Percentiles rank a stretch among this genome's conserved stretches.
Conservation (phyloP, 2,113 vertebrate species). For the Sciurus niger region DNA sequence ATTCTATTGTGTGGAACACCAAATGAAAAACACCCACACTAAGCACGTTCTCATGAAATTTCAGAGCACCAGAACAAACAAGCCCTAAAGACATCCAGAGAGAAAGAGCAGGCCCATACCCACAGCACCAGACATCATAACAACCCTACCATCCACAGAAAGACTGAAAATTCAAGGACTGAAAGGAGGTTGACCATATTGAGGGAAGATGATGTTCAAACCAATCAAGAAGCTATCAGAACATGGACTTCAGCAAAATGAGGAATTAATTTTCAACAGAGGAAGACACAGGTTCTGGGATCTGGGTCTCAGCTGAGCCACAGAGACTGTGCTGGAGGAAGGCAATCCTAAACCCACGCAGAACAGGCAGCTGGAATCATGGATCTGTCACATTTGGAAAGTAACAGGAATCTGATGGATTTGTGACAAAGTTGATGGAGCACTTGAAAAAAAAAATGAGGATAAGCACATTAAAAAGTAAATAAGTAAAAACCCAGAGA, state of each 20-base stretch:
- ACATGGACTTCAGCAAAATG: not conserved
- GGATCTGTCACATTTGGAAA: not conserved
- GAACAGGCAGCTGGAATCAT: not conserved
- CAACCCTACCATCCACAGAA: not conserved
- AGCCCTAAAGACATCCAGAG: too few relatives aligned
- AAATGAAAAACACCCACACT: too few relatives aligned
- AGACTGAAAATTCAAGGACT: too few relatives aligned
- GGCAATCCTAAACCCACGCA: not conserved
- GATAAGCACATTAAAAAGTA: not conserved
- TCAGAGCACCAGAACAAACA: too few relatives aligned
- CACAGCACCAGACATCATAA: too few relatives aligned
- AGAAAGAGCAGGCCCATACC: too few relatives aligned
- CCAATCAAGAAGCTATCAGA: not conserved
- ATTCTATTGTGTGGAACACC: too few relatives aligned
- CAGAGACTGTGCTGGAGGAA: not conserved
- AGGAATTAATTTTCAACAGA: not conserved
- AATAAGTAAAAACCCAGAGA: conserved; percentile 14
- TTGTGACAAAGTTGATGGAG: not conserved
- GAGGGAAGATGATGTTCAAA: not conserved
- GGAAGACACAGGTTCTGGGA: not conserved
- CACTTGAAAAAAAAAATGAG: not conserved
- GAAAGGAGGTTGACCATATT: not conserved
- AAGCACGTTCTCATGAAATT: too few relatives aligned
- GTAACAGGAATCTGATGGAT: not conserved
- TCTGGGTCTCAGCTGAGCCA: not conserved